A percentile compares a stretch with the other conserved stretches of the same genome.
Conservation (phyloP, 2,888 invertebrate genomes). For the Abscondita cerata region DNA sequence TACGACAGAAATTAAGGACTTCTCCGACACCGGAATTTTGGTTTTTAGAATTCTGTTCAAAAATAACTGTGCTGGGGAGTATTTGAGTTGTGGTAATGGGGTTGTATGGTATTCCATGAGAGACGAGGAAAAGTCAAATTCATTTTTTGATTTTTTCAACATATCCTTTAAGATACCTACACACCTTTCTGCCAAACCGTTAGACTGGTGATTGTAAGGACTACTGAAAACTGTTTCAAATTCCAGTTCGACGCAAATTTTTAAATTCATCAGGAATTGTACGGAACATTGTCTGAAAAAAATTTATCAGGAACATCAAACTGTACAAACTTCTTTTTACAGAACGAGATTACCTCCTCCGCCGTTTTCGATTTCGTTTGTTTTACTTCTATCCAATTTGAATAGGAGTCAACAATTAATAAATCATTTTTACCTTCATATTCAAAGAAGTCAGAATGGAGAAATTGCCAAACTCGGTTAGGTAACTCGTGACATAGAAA, state of each 20-base stretch:
- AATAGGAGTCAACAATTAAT: slow-evolving; percentile 24
- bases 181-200: slow-evolving; percentile 15
- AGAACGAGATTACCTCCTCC: not conserved
- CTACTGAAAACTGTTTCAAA: slow-evolving; percentile 17
- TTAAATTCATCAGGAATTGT: not conserved
- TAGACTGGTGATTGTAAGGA: slow-evolving; percentile 19
- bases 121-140: not conserved
- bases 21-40: slow-evolving; percentile 12
- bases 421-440: slow-evolving; percentile 37
- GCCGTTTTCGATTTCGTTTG: not conserved
- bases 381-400: not conserved
- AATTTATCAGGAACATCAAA: not conserved
- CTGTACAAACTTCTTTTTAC: not conserved
- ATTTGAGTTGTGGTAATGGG: not conserved
- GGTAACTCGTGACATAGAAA: slow-evolving; percentile 36
- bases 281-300: not conserved
- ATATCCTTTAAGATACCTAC: slow-evolving; percentile 23
- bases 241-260: slow-evolving; percentile 16
- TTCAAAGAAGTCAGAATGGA: slow-evolving; percentile 37
- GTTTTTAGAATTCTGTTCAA: slow-evolving; percentile 18
- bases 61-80: slow-evolving; percentile 20
- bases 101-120: slow-evolving; percentile 7
- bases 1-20: slow-evolving; percentile 7
- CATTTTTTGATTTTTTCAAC: slow-evolving; percentile 17
- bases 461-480: slow-evolving; percentile 31